A percentile compares a stretch with the other conserved stretches of the same genome.
Conservation (phyloP, 2,113 vertebrate genomes). For the Heterochromis multidens region DNA sequence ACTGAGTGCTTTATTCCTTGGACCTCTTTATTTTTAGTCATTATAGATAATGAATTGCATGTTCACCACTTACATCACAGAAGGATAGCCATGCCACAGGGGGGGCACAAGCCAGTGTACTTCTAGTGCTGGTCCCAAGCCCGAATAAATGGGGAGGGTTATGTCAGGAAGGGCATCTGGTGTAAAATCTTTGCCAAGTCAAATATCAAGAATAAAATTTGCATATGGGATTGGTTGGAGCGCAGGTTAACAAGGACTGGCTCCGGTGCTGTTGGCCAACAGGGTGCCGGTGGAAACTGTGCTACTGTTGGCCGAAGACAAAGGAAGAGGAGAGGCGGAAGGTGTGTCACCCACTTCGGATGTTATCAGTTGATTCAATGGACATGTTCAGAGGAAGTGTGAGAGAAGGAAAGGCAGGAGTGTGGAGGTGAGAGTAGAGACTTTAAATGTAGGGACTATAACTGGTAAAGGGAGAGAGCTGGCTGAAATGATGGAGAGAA, state of each 20-base stretch:
- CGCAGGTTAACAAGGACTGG: background rate
- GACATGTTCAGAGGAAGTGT: background rate
- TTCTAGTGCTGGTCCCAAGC: background rate
- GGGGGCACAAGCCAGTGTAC: background rate
- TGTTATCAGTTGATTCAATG: too few relatives aligned
- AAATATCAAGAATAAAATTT: background rate
- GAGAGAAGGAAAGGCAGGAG: background rate
- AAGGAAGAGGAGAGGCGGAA: background rate
- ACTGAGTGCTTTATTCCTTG: background rate
- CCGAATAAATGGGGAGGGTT: background rate
- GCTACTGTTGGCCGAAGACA: background rate
- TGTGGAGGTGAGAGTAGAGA: background rate
- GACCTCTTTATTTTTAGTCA: background rate
- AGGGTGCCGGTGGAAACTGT: background rate
- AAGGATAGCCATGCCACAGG: background rate
- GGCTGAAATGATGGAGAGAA: background rate
- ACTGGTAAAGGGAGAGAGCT: background rate
- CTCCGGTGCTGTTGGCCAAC: background rate
- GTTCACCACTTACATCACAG: background rate
- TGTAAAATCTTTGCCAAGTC: background rate
- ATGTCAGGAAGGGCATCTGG: background rate
- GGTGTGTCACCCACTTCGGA: too few relatives aligned
- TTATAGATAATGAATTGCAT: background rate
- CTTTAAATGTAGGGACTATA: background rate
- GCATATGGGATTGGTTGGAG: background rate